phyloP scores from a whole-genome alignment of 2,113 vertebrate species.

The Porphyrio hochstetteri region DNA sequence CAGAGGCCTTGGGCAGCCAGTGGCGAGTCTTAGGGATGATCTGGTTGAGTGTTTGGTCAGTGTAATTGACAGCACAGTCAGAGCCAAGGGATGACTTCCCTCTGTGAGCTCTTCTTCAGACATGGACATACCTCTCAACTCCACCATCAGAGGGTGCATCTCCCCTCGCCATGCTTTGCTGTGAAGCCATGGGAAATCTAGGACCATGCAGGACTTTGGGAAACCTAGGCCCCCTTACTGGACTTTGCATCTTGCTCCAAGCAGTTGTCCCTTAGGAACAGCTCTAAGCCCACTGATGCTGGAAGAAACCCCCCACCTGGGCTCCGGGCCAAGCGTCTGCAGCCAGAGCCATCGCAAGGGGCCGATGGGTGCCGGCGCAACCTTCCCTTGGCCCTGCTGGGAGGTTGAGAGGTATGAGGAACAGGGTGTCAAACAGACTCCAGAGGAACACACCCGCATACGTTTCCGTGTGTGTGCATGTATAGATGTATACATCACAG shows the following conservation, averaged over 20 bases:
- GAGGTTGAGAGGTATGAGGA: conserved; percentile 76
- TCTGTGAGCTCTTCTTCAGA: conserved; percentile 44
- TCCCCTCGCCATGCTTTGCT: neutral
- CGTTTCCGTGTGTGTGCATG: neutral
- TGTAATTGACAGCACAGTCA: conserved; percentile 71
- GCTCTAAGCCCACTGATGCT: neutral
- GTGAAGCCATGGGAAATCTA: neutral
- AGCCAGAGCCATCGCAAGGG: neutral
- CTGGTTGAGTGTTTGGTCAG: conserved; percentile 26
- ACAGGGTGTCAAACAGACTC: conserved; percentile 50
- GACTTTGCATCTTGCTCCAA: neutral
- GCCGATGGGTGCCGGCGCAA: neutral
- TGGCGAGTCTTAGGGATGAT: neutral
- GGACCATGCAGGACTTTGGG: neutral
- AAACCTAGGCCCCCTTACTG: neutral
- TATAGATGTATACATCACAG: conserved; percentile 17
- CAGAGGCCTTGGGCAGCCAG: neutral
- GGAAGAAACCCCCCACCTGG: neutral
- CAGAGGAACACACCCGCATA: conserved; percentile 27
- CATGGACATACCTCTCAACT: conserved; percentile 77
- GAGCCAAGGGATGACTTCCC: conserved; percentile 14
- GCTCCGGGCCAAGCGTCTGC: neutral
- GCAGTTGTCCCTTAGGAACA: neutral
- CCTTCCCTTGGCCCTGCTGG: conserved; percentile 18
- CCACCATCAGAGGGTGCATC: conserved; percentile 39